Base-by-base conservation (phyloP, 2,797 vertebrate species). In the Valencia hispanica region DNA sequence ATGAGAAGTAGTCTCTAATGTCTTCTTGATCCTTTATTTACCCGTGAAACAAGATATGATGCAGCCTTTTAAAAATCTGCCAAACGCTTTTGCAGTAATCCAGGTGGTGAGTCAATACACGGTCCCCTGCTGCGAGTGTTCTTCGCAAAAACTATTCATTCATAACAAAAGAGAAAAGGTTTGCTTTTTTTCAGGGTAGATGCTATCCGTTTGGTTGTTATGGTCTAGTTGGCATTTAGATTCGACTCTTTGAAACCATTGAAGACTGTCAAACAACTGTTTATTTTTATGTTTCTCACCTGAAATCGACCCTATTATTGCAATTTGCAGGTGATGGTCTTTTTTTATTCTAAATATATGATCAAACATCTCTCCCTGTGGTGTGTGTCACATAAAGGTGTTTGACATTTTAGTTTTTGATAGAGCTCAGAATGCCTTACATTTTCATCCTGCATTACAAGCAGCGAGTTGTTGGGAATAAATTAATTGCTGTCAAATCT, bases 41-140 rank as follows among this genome's bases (percentile, higher is more conserved):
- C 84, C 86, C 86, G 68, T 92, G 87, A 91, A 93, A 92, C 91
- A 88, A 82, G 86, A 91, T 82, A 87, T 53, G 91, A 90, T 86
- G 86, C 86, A 82, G 79, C 85, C 84, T 86, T 77, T 79, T 75
- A 74, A 90, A 83, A 83, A 88, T 83, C 86, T 89, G 83, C 87
- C 86, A 80, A 74, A 66, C 0, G 17, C 22, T 79, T 89, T 87
- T 85, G 88, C 89, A 87, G 81, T 87, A 79, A 88, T 86, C 75
- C 73, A 81, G 27, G 77, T 76, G 78, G 6, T 79, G 83, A 89
- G 83, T 83, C 48, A 85, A 85, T 75, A 77, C 47, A 43, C 34
- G 25, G 25, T 25, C 83, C 77, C 81, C 83, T 66, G 86, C 87
- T 89, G 90, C 0, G 76, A 81, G 30, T 5, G n/a, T 79, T 75